These are phyloP conservation scores for Stomatorhinus ivindoensis DNA, from an alignment of 2,113 vertebrate species.

Conservation along the genomic window DNA sequence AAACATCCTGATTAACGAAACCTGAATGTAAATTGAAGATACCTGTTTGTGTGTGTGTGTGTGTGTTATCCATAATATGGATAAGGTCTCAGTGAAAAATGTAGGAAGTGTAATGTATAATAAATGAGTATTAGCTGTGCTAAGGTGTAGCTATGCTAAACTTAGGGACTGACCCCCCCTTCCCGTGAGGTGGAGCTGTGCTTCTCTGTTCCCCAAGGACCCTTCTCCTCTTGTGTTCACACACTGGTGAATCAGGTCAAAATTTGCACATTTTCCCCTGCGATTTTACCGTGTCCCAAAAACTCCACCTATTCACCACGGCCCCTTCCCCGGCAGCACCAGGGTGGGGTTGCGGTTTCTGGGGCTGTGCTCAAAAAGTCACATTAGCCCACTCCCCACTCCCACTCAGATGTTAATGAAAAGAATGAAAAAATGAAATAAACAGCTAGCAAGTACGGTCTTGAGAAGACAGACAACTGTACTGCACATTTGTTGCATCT, in stretches of 20 bases:
- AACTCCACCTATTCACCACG: not conserved
- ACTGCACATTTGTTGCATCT: no score
- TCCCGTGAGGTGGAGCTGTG: not conserved
- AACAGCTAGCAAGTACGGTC: not conserved
- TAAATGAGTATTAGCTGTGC: not conserved
- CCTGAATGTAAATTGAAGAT: not conserved
- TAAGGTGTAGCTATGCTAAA: not conserved
- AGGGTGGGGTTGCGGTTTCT: not conserved
- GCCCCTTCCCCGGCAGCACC: not conserved
- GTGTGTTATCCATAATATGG: not conserved
- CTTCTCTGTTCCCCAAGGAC: not conserved
- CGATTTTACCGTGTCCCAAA: not conserved
- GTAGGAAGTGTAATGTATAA: not conserved
- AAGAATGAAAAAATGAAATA: not conserved
- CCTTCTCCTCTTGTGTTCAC: not conserved
- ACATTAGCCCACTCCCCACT: not conserved
- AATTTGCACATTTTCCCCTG: not conserved
- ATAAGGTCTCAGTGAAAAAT: not conserved
- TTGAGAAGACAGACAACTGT: not conserved
- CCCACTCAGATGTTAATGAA: not conserved
- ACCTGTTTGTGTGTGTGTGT: not conserved
- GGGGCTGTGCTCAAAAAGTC: not conserved
- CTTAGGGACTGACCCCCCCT: not conserved
- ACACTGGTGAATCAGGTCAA: not conserved
- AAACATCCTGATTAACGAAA: not conserved